Evolutionary conservation across 2,113 vertebrate genomes (phyloP).

Genomic region (Melanocharis versteri): DNA sequence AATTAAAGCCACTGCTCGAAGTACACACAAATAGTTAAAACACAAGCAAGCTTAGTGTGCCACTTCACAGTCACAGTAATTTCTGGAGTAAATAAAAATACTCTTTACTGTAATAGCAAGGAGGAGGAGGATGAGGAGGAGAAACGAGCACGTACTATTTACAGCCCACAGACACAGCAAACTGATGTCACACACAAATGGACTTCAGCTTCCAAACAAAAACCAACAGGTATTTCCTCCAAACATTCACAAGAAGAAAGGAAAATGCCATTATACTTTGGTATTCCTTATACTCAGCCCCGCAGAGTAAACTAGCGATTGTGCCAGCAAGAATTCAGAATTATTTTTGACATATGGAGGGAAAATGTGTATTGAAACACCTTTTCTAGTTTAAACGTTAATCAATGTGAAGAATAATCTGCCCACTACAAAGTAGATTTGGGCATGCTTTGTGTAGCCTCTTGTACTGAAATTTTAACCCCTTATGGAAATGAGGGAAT

Average conservation of each 20-base stretch:
- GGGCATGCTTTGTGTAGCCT: neutral
- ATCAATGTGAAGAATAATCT: neutral
- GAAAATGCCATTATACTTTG: neutral
- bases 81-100: neutral
- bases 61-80: neutral
- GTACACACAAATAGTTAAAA: neutral
- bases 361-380: neutral
- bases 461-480: neutral
- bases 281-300: neutral
- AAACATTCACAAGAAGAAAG: neutral
- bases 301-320: neutral
- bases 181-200: neutral
- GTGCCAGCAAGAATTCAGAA: neutral
- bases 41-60: neutral
- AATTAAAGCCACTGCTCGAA: neutral
- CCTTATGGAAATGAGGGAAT: neutral
- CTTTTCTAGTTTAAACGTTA: neutral
- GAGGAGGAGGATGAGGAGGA: neutral
- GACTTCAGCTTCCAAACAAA: neutral
- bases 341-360: neutral
- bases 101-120: neutral
- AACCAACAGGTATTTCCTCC: neutral
- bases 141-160: accelerated
- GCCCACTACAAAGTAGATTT: neutral
- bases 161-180: neutral